Evolutionary conservation across 2,113 vertebrate genomes (phyloP).

Genomic region (Coptodon bakossiorum): DNA sequence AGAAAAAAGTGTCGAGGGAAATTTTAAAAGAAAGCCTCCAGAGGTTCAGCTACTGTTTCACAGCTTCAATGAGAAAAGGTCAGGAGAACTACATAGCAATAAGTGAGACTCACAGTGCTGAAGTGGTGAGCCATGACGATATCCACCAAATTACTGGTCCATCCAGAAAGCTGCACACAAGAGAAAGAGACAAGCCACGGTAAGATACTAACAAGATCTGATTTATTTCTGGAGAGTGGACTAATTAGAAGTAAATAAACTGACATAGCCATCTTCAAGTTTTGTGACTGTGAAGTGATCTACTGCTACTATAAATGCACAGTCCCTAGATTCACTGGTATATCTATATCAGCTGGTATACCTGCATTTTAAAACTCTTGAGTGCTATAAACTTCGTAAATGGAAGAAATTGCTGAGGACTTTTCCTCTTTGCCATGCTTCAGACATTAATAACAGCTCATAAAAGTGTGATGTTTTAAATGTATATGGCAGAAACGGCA

Average conservation of each 20-base stretch:
- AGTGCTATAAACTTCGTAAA: neutral
- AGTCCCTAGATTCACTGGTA: neutral
- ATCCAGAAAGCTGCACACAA: slow-evolving; percentile 82
- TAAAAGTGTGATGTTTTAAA: neutral
- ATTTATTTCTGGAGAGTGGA: neutral
- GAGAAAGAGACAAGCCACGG: neutral
- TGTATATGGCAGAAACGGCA: neutral
- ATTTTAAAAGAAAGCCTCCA: neutral
- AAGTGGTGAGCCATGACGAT: slow-evolving; percentile 93
- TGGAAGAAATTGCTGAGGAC: neutral
- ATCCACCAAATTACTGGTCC: slow-evolving; percentile 93
- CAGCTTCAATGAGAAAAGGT: neutral
- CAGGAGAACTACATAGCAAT: neutral
- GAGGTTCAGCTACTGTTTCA: neutral
- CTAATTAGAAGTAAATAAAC: neutral
- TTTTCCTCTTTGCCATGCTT: neutral
- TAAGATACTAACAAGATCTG: neutral
- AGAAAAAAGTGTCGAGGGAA: slow-evolving; percentile 2
- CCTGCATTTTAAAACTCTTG: neutral
- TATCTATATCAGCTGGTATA: neutral
- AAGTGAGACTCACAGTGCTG: slow-evolving; percentile 81
- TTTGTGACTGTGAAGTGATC: neutral
- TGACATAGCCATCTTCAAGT: neutral
- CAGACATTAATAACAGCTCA: neutral
- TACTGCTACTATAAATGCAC: neutral